Conservation (phyloP, 1,140 invertebrate genomes). For the Ruditapes philippinarum region DNA sequence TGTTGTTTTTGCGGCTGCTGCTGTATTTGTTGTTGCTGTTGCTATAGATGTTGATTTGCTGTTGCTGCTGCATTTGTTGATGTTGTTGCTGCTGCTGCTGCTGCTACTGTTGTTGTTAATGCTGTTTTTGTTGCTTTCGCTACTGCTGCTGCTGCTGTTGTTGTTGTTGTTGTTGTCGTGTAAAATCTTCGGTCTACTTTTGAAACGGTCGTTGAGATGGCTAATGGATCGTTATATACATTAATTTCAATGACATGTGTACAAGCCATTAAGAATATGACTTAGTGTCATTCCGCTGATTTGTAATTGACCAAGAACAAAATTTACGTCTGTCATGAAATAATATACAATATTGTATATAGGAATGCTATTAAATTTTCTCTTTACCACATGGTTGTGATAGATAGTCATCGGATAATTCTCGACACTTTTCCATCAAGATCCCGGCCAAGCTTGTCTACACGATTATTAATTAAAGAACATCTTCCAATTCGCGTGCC, state of each 20-base stretch:
- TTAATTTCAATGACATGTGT: background rate
- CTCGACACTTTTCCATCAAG: background rate
- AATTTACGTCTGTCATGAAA: background rate
- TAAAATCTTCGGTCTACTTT: no score
- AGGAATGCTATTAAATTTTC: background rate
- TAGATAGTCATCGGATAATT: background rate
- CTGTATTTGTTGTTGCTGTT: no score
- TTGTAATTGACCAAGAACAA: background rate
- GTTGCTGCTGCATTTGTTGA: no score
- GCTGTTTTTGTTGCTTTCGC: no score
- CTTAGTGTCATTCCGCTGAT: background rate
- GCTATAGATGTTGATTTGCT: no score
- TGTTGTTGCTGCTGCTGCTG: no score
- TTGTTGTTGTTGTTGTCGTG: no score
- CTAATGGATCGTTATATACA: no score
- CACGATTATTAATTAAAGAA: constrained; percentile 65
- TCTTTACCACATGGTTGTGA: background rate
- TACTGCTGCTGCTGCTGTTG: no score
- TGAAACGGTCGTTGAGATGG: no score
- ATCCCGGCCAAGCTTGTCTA: constrained; percentile 16
- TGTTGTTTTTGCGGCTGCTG: no score
- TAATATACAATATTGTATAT: background rate
- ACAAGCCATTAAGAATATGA: background rate
- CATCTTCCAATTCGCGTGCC: constrained; percentile 50
- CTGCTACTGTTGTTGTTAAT: no score